Evolutionary conservation across 2,113 vertebrate genomes (phyloP).

Genomic region (Mystacornis crossleyi): DNA sequence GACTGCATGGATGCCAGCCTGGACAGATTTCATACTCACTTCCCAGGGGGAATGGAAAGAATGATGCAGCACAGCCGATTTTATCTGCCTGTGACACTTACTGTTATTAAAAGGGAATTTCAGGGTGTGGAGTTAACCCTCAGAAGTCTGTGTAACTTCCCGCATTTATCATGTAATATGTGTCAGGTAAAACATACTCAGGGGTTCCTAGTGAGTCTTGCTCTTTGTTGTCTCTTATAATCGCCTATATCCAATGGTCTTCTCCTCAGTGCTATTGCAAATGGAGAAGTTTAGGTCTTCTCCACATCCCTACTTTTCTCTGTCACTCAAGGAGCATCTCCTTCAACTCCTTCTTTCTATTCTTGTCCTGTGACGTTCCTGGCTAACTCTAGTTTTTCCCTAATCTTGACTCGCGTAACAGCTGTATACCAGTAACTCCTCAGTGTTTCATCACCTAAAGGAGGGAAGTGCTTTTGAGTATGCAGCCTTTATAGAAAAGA

Average conservation of each 20-base stretch:
- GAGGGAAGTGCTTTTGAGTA: neutral
- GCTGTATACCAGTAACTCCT: neutral
- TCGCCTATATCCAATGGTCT: neutral
- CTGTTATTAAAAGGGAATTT: slow-evolving; percentile 27
- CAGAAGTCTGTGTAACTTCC: neutral
- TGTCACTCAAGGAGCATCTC: neutral
- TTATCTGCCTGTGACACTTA: neutral
- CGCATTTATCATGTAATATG: fast-evolving
- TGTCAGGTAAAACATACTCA: neutral
- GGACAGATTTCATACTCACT: neutral
- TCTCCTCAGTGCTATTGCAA: neutral
- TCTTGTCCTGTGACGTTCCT: neutral
- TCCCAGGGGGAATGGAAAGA: slow-evolving; percentile 1
- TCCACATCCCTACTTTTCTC: neutral
- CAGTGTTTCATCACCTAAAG: neutral
- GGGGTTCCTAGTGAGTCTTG: neutral
- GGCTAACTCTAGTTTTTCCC: neutral
- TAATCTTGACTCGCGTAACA: neutral
- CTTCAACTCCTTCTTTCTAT: neutral
- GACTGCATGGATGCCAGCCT: neutral
- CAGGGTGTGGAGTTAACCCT: slow-evolving; percentile 52
- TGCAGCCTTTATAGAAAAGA: neutral
- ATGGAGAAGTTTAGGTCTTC: neutral
- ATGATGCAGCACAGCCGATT: slow-evolving; percentile 28
- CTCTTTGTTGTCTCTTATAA: neutral